Percentiles rank a stretch among this genome's conserved stretches.
phyloP scores from a whole-genome alignment of 2,888 invertebrate genomes.

The Hesperia comma region DNA sequence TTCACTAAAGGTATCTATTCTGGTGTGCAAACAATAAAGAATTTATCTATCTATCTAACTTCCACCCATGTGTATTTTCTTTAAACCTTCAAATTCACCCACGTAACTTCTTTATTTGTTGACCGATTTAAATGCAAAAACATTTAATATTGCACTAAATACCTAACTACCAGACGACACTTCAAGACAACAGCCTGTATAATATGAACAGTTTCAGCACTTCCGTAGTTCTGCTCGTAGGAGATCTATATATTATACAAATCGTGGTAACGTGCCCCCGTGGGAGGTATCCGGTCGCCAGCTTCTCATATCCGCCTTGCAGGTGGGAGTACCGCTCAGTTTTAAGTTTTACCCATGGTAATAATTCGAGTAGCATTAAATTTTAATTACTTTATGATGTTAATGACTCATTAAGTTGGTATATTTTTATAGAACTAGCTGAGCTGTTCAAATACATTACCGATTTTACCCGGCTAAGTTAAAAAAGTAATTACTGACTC shows the following conservation, averaged over 20 bases:
- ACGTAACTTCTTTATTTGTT: too few relatives aligned
- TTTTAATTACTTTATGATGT: constrained; percentile 11
- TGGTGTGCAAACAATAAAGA: too few relatives aligned
- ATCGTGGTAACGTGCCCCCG: constrained; percentile 12
- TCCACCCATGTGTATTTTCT: too few relatives aligned
- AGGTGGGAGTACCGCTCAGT: neutral
- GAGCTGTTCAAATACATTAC: too few relatives aligned
- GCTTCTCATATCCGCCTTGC: constrained; percentile 8
- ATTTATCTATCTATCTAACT: too few relatives aligned
- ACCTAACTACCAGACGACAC: neutral
- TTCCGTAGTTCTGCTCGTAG: neutral
- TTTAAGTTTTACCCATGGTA: neutral
- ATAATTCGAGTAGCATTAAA: neutral
- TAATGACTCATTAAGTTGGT: too few relatives aligned
- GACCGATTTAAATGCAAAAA: too few relatives aligned
- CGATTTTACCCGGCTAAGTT: too few relatives aligned
- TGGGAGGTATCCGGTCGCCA: constrained; percentile 19
- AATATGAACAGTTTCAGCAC: neutral
- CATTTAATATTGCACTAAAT: neutral
- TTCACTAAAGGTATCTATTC: too few relatives aligned
- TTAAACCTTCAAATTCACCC: too few relatives aligned
- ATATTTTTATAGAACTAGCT: too few relatives aligned
- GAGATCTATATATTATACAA: constrained; percentile 12
- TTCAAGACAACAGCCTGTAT: neutral
- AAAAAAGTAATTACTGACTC: too few relatives aligned